Base-by-base conservation (phyloP, 2,888 invertebrate genomes). In the Pseudoips prasinana region DNA sequence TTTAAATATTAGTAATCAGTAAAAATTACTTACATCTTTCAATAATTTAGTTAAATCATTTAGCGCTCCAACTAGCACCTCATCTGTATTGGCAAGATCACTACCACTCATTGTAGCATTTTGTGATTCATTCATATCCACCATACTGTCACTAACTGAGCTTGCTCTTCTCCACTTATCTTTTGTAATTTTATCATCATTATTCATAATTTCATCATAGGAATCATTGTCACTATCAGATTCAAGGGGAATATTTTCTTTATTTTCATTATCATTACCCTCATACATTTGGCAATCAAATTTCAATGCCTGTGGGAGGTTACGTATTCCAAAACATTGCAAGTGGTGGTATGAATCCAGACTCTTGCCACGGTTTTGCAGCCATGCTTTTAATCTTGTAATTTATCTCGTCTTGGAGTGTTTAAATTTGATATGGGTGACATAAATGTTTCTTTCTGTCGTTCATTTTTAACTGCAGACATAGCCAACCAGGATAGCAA, bases 31-130 rank as follows among this genome's bases (percentile, higher is more conserved):
- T 64, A 91, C 91, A 72, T 91, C 90, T 32, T 74, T 58, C 39
- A 91, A 66, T 28, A 92, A 49, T 35, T 87, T 83, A 0, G 88
- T 81, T 9, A 91, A 58, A 59, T 91, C 91, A 47, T 74, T 79
- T 43, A 91, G 53, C 0, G 90, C 90, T 1, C 88, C 90, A 1
- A 74, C 51, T 0, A 90, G 64, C 14, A 90, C 35, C 1, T 79
- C 73, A 26, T 81, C 75, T 1, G 69, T 55, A 10, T 69, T 61
- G 1, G 59, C 46, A 3, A 54, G 3, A 59, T 58, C 28, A 61
- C 74, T 3, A 48, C 61, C 63, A 0, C 73, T 74, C 10, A 74
- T 22, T 0, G 73, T 72, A 0, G 69, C 68, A 6, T 75, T 64
- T 0, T 49, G 58, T 0, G 72, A 76, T 0, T 84, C 84, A 23